phyloP scores from a whole-genome alignment of 2,113 vertebrate genomes.

The Zonotrichia leucophrys region DNA sequence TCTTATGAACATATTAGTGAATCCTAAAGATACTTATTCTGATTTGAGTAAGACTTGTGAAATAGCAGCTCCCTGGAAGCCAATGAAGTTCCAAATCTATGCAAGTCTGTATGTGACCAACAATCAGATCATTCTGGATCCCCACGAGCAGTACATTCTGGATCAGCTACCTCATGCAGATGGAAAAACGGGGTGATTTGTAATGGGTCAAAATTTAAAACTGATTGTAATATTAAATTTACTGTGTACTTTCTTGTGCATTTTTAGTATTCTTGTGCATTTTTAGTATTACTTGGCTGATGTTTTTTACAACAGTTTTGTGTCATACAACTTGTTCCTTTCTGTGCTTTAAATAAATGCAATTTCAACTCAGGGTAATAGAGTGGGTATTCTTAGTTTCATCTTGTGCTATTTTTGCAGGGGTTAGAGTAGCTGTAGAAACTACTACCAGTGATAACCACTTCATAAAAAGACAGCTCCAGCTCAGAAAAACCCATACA shows the following conservation, averaged over 20 bases:
- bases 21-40: not conserved
- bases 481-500: not conserved
- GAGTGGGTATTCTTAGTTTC: not conserved
- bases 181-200: not conserved
- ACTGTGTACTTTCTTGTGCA: not conserved
- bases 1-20: not conserved
- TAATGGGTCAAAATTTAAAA: not conserved
- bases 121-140: not conserved
- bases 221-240: not conserved
- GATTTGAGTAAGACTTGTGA: not conserved
- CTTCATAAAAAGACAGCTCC: not conserved
- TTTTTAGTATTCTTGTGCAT: not conserved
- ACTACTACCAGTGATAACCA: not conserved
- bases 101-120: not conserved
- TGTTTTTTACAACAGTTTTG: not conserved
- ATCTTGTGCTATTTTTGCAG: not conserved
- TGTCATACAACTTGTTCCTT: not conserved
- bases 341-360: not conserved
- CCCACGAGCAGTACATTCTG: not conserved
- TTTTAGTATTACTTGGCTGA: not conserved
- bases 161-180: not conserved
- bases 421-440: not conserved
- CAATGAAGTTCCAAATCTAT: not conserved
- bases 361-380: not conserved
- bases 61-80: not conserved